Evolutionary conservation across 2,113 vertebrate genomes (phyloP).

Genomic region (Chionis minor): DNA sequence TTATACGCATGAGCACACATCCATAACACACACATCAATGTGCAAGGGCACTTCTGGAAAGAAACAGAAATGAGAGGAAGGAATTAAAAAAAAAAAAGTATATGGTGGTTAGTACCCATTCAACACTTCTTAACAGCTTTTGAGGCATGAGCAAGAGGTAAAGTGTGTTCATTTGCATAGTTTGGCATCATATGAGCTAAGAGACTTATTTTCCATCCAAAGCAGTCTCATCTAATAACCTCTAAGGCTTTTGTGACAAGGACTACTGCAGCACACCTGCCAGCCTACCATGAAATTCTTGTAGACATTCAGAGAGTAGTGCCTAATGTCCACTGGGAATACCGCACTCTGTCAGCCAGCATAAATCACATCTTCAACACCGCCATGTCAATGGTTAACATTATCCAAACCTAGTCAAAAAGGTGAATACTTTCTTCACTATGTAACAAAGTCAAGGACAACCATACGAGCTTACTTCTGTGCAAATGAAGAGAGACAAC

Average conservation of each 20-base stretch:
- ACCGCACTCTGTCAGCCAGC: neutral
- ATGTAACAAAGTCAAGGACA: neutral
- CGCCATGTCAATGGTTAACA: neutral
- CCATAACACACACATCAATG: neutral
- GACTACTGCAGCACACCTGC: neutral
- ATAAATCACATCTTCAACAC: neutral
- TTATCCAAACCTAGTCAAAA: neutral
- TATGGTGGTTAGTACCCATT: neutral
- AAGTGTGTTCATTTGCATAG: neutral
- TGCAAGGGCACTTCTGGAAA: neutral
- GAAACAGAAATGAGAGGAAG: neutral
- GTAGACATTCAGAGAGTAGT: neutral
- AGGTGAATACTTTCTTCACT: neutral
- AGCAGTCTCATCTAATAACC: neutral
- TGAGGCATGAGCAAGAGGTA: neutral
- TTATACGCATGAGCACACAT: neutral
- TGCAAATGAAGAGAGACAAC: neutral
- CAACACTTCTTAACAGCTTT: neutral
- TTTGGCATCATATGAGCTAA: neutral
- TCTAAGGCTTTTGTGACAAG: neutral
- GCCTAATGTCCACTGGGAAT: accelerated
- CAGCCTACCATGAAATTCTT: neutral
- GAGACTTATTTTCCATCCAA: neutral
- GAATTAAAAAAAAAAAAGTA: neutral
- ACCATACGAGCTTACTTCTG: neutral